Percentiles rank a stretch among this genome's conserved stretches.
Conservation (phyloP, 2,888 invertebrate genomes). For the Cephalotes varians region DNA sequence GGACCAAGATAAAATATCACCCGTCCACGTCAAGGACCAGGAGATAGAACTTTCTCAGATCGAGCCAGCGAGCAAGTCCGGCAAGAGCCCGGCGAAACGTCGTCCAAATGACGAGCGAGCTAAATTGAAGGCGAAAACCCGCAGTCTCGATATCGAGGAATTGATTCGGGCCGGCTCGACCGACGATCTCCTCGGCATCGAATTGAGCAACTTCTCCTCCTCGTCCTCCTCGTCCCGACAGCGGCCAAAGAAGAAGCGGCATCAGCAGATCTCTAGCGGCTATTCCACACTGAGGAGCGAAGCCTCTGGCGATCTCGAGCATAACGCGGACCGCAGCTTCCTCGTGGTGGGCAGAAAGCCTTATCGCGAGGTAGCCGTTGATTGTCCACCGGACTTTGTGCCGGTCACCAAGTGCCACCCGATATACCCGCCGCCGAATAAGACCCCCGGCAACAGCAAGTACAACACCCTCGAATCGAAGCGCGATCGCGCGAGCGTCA, state of each 20-base stretch:
- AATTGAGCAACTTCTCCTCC: constrained; percentile 64
- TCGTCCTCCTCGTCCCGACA: constrained; percentile 70
- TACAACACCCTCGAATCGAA: constrained; percentile 75
- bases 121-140: constrained; percentile 65
- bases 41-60: constrained; percentile 10
- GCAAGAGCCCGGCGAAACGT: constrained; percentile 41
- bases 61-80: constrained; percentile 25
- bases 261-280: constrained; percentile 82
- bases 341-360: constrained; percentile 77
- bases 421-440: constrained; percentile 83
- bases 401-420: constrained; percentile 84
- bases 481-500: constrained; percentile 56
- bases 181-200: constrained; percentile 78
- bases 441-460: constrained; percentile 74
- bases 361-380: constrained; percentile 84
- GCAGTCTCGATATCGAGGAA: constrained; percentile 77
- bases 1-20: constrained; percentile 52
- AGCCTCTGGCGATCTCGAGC: constrained; percentile 78
- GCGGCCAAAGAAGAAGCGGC: constrained; percentile 78
- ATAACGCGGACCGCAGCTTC: constrained; percentile 71
- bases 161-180: constrained; percentile 79
- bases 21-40: constrained; percentile 55
- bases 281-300: constrained; percentile 84
- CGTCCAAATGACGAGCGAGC: constrained; percentile 53
- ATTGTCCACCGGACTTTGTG: constrained; percentile 83